Base-by-base conservation (phyloP, 2,888 invertebrate genomes). In the Morpho deidamia region DNA sequence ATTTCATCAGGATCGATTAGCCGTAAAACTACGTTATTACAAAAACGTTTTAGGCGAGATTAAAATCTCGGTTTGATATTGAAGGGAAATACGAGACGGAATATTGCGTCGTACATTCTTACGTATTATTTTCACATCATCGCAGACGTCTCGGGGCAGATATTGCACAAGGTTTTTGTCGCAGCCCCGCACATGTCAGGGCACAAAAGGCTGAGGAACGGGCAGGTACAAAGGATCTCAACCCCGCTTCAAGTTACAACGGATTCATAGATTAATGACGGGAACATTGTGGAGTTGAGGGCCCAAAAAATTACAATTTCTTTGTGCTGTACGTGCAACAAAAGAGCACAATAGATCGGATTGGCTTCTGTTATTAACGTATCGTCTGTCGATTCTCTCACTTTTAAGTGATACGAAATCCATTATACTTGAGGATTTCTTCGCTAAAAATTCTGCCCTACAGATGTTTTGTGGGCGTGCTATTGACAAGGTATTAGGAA, bases 231-330 rank as follows among this genome's bases (percentile, higher is more conserved):
- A 84, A 86, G 78, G 80, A 76, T 53, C 71, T 79, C 74, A 71
- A 77, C 80, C 85, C 80, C 79, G 84, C 72, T 76, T 87, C 86
- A 71, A 81, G 83, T 88, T 86, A 83, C 87, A 81, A 77, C 82
- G 81, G 82, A 78, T 72, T 71, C 79, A 81, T 81, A 85, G 83
- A 87, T 86, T 86, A 84, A 86, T 83, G 86, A 78, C 83, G 83
- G 79, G 83, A 85, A 83, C 80, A 82, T 84, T 83, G 83, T 81
- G 78, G 81, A 86, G 84, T 85, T 85, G 83, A 87, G 85, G 85
- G 81, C 85, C 85, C 83, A 85, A 87, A 86, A 86, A 87, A 85
- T 88, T 86, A 88, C 88, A 88, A 88, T 85, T 85, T 81, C 81
- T 85, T 89, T 89, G 88, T 88, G 61, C 71, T 72, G 63, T 58